phyloP scores from a whole-genome alignment of 1,140 invertebrate genomes.

The Colletes latitarsis region DNA sequence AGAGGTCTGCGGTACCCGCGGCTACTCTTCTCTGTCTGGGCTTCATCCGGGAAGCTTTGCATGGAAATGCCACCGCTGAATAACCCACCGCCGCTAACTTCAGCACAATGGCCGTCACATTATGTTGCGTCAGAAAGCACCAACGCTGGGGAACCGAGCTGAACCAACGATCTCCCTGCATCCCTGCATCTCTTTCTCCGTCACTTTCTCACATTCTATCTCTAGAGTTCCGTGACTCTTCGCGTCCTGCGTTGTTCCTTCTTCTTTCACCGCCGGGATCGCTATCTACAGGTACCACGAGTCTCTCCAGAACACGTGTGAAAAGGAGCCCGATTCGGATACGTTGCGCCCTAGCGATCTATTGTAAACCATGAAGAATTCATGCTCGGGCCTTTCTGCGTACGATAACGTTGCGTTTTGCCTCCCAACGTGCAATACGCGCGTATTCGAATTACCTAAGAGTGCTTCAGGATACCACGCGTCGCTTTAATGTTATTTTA shows the following conservation, averaged over 20 bases:
- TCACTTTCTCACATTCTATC: conserved; percentile 32
- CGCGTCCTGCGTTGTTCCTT: conserved; percentile 12
- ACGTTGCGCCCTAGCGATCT: conserved; percentile 28
- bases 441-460: too few species aligned
- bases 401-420: neutral
- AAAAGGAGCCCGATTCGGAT: conserved; percentile 35
- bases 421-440: neutral
- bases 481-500: too few species aligned
- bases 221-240: conserved; percentile 19
- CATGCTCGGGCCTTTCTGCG: neutral
- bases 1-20: conserved; percentile 70
- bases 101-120: conserved; percentile 75
- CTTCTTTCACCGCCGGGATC: neutral
- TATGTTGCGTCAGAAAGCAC: conserved; percentile 73
- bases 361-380: conserved; percentile 35
- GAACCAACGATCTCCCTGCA: conserved; percentile 18
- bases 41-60: conserved; percentile 72
- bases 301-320: conserved; percentile 21
- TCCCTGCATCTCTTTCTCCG: conserved; percentile 33
- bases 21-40: conserved; percentile 71
- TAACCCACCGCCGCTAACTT: conserved; percentile 73
- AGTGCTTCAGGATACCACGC: too few species aligned
- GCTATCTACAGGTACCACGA: conserved; percentile 24
- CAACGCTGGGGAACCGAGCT: conserved; percentile 49
- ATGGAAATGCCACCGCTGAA: conserved; percentile 73